Conservation (phyloP, 2,888 invertebrate species). For the Rotaria sp. region DNA sequence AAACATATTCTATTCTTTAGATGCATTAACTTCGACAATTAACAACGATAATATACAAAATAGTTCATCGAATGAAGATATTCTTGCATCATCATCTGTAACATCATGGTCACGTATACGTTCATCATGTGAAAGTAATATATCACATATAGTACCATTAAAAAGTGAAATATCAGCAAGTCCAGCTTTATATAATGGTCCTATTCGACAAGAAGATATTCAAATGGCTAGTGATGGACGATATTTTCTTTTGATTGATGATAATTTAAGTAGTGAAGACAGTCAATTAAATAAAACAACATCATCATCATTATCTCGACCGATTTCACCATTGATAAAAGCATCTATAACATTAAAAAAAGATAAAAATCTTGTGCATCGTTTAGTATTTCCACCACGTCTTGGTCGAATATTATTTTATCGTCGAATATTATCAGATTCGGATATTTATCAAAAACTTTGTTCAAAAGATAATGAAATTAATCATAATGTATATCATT, state of each 20-base stretch:
- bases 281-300: neutral
- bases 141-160: neutral
- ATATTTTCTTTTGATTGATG: conserved; percentile 20
- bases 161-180: neutral
- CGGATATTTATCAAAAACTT: conserved; percentile 19
- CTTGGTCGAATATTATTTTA: conserved; percentile 12
- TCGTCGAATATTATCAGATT: conserved; percentile 11
- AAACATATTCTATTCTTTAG: neutral
- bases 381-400: neutral
- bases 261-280: neutral
- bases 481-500: conserved; percentile 25
- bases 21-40: neutral
- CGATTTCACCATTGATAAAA: neutral
- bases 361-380: neutral
- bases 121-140: conserved; percentile 15
- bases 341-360: neutral
- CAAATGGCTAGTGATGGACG: neutral
- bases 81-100: neutral
- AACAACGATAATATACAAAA: neutral
- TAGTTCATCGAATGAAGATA: neutral
- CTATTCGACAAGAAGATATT: neutral
- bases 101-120: conserved; percentile 23
- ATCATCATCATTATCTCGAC: neutral
- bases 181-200: conserved; percentile 4
- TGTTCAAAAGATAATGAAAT: conserved; percentile 29